Evolutionary conservation across 2,113 vertebrate species (phyloP).

Genomic region (Actenoides hombroni): DNA sequence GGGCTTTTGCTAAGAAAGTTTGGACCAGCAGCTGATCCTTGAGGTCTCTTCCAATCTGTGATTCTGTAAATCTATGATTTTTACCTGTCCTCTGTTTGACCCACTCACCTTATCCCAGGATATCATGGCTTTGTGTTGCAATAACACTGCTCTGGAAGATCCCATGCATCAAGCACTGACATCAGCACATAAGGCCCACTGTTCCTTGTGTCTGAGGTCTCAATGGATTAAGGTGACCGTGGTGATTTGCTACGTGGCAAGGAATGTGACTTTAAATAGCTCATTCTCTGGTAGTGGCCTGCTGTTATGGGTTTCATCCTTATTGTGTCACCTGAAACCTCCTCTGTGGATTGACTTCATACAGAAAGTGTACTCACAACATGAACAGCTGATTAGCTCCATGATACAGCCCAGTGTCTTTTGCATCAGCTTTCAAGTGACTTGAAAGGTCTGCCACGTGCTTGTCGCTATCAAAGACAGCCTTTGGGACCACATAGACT

Average conservation of each 20-base stretch:
- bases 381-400: not conserved
- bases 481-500: not conserved
- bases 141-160: not conserved
- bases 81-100: not conserved
- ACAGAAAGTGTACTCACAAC: not conserved
- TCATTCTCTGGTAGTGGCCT: not conserved
- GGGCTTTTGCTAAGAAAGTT: not conserved
- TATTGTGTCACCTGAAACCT: not conserved
- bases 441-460: not conserved
- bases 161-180: not conserved
- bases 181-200: not conserved
- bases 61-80: not conserved
- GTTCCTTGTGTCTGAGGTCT: not conserved
- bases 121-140: not conserved
- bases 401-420: not conserved
- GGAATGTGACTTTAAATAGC: not conserved
- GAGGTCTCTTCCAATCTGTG: not conserved
- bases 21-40: not conserved
- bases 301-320: not conserved
- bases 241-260: not conserved
- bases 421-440: not conserved
- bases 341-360: rapidly evolving
- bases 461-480: not conserved
- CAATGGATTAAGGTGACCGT: not conserved
- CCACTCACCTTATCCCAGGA: not conserved